Evolutionary conservation across 2,113 vertebrate genomes (phyloP).

Genomic region (Rhabdornis inornatus): DNA sequence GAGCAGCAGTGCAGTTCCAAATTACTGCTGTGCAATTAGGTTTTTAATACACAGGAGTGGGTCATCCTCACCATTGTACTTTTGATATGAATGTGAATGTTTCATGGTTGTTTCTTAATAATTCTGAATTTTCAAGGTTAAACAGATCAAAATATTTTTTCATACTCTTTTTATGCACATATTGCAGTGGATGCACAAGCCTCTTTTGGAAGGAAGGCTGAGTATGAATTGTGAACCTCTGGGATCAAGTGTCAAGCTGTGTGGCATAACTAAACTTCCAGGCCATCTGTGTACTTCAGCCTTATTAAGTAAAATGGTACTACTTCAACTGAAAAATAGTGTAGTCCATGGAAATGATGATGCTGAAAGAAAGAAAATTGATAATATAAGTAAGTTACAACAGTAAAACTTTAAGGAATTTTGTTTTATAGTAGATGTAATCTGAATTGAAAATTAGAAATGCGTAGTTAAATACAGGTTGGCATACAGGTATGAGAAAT

Average conservation of each 20-base stretch:
- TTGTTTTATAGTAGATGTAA: neutral
- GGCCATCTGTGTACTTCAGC: slow-evolving; percentile 85
- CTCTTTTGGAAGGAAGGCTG: slow-evolving; percentile 82
- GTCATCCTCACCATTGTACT: neutral
- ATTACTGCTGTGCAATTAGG: neutral
- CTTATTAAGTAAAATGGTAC: slow-evolving; percentile 80
- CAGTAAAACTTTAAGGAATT: neutral
- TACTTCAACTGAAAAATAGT: slow-evolving; percentile 53
- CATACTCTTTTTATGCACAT: neutral
- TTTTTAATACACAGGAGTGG: neutral
- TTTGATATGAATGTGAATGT: neutral
- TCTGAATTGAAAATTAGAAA: neutral
- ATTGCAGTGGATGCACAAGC: slow-evolving; percentile 86
- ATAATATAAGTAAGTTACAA: slow-evolving; percentile 73
- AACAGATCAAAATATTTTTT: neutral
- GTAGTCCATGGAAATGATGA: slow-evolving; percentile 42
- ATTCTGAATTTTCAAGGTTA: neutral
- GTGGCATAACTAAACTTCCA: slow-evolving; percentile 73
- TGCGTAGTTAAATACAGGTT: neutral
- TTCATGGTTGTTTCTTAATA: neutral
- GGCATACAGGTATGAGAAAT: neutral
- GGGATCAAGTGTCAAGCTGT: slow-evolving; percentile 69
- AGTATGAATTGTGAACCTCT: slow-evolving; percentile 78
- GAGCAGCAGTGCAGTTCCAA: neutral
- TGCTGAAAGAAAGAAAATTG: slow-evolving; percentile 49